phyloP scores from a whole-genome alignment of 2,797 vertebrate species.

The Eospalax fontanierii region DNA sequence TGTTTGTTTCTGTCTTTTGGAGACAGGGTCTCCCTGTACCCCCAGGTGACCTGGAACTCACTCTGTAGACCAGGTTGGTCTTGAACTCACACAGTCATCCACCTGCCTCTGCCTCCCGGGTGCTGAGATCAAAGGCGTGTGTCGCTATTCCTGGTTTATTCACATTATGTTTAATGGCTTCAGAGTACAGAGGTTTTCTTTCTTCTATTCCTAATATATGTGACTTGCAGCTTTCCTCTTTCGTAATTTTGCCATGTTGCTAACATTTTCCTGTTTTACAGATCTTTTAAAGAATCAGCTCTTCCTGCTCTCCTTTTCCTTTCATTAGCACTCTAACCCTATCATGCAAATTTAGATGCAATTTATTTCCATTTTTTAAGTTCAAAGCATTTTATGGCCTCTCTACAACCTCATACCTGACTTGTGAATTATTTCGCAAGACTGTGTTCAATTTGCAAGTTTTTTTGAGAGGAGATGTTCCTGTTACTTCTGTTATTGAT shows the following conservation, averaged over 20 bases:
- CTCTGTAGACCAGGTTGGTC: no score
- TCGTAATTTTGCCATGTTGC: background rate
- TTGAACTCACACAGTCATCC: no score
- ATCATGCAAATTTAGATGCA: background rate
- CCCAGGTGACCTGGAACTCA: no score
- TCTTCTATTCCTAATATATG: constrained; percentile 44
- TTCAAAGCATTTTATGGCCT: background rate
- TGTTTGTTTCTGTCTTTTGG: no score
- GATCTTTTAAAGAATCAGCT: background rate
- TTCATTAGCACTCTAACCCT: background rate
- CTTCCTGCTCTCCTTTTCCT: background rate
- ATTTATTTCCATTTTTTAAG: background rate
- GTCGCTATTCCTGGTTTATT: no score
- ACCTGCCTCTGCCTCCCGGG: no score
- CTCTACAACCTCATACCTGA: background rate
- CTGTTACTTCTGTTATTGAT: background rate
- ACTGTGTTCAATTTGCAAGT: background rate
- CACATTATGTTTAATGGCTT: background rate
- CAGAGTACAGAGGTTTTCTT: background rate
- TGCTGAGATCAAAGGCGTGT: no score
- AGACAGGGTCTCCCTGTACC: no score
- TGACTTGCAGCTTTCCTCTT: background rate
- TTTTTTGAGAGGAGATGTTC: background rate
- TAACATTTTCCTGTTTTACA: constrained; percentile 39
- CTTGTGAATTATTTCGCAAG: background rate